A percentile compares a stretch with the other conserved stretches of the same genome.
Evolutionary conservation across 2,888 invertebrate genomes (phyloP).

Genomic region (Patella pellucida): DNA sequence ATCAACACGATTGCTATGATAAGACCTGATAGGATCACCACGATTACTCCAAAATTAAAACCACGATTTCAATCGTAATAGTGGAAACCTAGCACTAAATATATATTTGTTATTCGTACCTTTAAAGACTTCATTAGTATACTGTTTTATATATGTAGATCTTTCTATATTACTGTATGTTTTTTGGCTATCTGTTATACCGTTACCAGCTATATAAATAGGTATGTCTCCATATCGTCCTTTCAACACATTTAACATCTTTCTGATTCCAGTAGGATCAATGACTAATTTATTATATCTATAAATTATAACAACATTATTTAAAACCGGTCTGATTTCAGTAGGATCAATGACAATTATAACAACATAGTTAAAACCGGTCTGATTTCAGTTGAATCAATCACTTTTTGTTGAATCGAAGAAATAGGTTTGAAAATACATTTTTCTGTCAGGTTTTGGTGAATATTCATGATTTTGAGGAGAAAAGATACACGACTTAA

Average conservation of each 20-base stretch:
- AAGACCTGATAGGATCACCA: too few species aligned
- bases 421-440: too few species aligned
- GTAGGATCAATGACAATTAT: not conserved
- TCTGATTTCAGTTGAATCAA: not conserved
- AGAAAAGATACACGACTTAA: too few species aligned
- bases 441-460: too few species aligned
- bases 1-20: too few species aligned
- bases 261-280: not conserved
- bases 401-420: too few species aligned
- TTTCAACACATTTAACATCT: not conserved
- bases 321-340: not conserved
- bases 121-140: not conserved
- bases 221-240: not conserved
- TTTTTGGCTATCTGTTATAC: not conserved
- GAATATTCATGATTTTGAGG: too few species aligned
- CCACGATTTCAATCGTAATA: too few species aligned
- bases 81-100: too few species aligned
- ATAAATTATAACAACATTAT: not conserved
- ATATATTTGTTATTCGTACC: not conserved
- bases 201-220: not conserved
- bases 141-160: not conserved
- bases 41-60: too few species aligned
- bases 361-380: not conserved
- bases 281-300: not conserved
- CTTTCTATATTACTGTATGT: not conserved